phyloP scores from a whole-genome alignment of 2,888 invertebrate genomes.

The Auanema sp. region DNA sequence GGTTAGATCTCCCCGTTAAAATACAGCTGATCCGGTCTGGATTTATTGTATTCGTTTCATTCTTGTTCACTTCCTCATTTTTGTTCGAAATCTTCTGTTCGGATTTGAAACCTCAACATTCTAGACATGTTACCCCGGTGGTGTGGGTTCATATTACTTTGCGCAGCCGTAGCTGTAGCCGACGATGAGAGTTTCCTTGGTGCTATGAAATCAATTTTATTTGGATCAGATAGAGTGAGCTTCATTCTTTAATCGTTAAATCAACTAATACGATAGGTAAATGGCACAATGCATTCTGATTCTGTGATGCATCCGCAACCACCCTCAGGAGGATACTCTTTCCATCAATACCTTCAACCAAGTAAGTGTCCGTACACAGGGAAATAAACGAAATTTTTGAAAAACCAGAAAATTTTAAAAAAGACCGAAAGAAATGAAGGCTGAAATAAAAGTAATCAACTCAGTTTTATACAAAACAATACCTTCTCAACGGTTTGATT shows the following conservation, averaged over 20 bases:
- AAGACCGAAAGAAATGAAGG: too few relatives aligned
- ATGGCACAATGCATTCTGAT: not conserved
- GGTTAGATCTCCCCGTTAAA: not conserved
- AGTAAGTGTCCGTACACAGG: conserved; percentile 5
- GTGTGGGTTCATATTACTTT: conserved; percentile 5
- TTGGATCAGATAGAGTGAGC: conserved; percentile 19
- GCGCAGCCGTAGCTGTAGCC: conserved; percentile 15
- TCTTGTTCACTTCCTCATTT: not conserved
- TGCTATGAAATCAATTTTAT: conserved; percentile 26
- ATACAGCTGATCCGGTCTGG: not conserved
- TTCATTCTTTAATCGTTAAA: not conserved
- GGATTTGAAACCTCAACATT: too few relatives aligned
- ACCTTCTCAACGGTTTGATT: too few relatives aligned
- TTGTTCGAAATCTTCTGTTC: too few relatives aligned
- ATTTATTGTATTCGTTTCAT: not conserved
- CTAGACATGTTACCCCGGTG: conserved; percentile 8
- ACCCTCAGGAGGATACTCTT: conserved; percentile 22
- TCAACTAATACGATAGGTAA: not conserved
- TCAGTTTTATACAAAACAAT: too few relatives aligned
- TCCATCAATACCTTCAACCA: conserved; percentile 18
- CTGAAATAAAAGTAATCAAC: not conserved
- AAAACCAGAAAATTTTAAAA: too few relatives aligned
- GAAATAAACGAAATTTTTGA: too few relatives aligned
- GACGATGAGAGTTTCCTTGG: conserved; percentile 24
- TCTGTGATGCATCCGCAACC: conserved; percentile 17